Evolutionary conservation across 2,888 invertebrate species (phyloP).

Genomic region (Ceriagrion tenellum): DNA sequence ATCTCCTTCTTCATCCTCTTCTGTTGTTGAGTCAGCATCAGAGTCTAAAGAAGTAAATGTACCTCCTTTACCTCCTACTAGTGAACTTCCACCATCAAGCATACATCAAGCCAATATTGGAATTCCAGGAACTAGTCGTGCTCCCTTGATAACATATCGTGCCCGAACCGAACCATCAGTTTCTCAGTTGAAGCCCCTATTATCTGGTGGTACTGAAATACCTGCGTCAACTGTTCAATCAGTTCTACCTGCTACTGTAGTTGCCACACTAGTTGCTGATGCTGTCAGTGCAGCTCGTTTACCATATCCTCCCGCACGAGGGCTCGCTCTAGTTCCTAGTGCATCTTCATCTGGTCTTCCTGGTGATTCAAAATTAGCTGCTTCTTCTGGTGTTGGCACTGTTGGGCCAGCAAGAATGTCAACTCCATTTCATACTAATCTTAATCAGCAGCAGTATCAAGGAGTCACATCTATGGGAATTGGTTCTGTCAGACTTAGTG

Average conservation of each 20-base stretch:
- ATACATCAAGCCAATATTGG: slow-evolving; percentile 75
- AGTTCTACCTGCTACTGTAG: slow-evolving; percentile 68
- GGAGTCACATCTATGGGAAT: background rate
- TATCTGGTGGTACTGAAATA: slow-evolving; percentile 64
- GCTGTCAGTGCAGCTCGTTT: slow-evolving; percentile 72
- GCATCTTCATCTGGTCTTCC: slow-evolving; percentile 68
- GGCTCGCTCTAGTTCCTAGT: slow-evolving; percentile 60
- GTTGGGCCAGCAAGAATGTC: slow-evolving; percentile 65
- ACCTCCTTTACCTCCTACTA: slow-evolving; percentile 76
- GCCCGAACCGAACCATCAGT: slow-evolving; percentile 29
- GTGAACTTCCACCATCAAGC: slow-evolving; percentile 78
- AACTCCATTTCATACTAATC: slow-evolving; percentile 15
- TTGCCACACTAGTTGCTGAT: slow-evolving; percentile 73
- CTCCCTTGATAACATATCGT: slow-evolving; percentile 23
- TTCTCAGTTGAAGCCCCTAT: background rate
- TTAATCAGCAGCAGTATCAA: slow-evolving; percentile 43
- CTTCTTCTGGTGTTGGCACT: slow-evolving; percentile 32
- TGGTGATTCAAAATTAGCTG: slow-evolving; percentile 53
- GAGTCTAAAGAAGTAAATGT: slow-evolving; percentile 4
- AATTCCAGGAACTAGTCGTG: slow-evolving; percentile 70
- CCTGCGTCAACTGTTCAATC: slow-evolving; percentile 51
- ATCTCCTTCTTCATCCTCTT: background rate
- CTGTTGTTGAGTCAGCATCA: background rate
- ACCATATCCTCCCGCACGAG: slow-evolving; percentile 71
- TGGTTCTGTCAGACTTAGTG: background rate